Conservation (phyloP, 2,113 vertebrate genomes). For the Caloenas nicobarica region DNA sequence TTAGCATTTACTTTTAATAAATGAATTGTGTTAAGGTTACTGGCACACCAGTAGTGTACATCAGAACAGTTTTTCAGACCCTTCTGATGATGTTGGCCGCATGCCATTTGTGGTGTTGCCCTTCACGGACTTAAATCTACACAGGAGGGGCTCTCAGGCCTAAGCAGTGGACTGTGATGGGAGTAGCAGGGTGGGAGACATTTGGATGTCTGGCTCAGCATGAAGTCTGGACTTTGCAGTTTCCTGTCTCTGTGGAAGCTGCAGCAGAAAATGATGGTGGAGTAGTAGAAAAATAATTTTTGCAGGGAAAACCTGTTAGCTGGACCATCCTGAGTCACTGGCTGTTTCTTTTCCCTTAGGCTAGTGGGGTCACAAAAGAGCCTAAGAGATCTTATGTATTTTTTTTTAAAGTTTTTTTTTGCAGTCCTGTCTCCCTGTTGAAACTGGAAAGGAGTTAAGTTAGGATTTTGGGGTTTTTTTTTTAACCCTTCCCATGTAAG, state of each 20-base stretch:
- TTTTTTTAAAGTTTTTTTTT: neutral
- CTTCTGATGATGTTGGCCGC: neutral
- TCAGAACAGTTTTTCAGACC: neutral
- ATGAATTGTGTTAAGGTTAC: neutral
- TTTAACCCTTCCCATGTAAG: neutral
- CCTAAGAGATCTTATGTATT: neutral
- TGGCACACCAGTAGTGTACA: neutral
- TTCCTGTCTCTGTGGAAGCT: constrained; percentile 30
- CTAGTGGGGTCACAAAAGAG: neutral
- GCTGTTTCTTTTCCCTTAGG: neutral
- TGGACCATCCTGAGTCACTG: neutral
- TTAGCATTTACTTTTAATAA: neutral
- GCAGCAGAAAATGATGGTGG: neutral
- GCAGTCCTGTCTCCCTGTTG: neutral
- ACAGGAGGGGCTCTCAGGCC: neutral
- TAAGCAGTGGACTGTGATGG: neutral
- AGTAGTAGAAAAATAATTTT: neutral
- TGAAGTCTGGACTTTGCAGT: constrained; percentile 15
- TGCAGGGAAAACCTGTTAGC: neutral
- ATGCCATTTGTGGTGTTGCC: neutral
- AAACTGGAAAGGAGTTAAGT: neutral
- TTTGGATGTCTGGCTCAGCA: constrained; percentile 45
- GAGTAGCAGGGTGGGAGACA: neutral
- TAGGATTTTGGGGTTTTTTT: neutral
- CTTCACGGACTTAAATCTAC: neutral